These are phyloP conservation scores for Glandiceps talaboti DNA, from an alignment of 53 echinoderm and acorn worm species.

Conservation along the genomic window DNA sequence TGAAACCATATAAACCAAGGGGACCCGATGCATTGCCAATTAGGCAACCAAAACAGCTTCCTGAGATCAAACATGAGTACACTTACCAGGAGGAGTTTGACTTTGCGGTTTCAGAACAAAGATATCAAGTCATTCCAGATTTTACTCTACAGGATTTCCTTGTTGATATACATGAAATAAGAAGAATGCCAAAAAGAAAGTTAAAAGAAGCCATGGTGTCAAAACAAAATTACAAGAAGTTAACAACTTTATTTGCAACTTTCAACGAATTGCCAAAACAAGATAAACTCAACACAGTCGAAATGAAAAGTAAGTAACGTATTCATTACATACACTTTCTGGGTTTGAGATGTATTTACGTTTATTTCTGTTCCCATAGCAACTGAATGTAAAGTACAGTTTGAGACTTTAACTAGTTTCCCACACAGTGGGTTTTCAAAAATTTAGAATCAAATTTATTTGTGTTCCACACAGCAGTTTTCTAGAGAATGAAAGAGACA, in stretches of 20 bases:
- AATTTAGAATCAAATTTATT: too few relatives aligned
- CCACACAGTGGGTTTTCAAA: too few relatives aligned
- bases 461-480: too few relatives aligned
- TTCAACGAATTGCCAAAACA: slow-evolving; percentile 51
- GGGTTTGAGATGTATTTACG: too few relatives aligned
- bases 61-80: slow-evolving; percentile 59
- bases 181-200: slow-evolving; percentile 28
- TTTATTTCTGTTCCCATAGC: too few relatives aligned
- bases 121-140: slow-evolving; percentile 45
- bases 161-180: slow-evolving; percentile 27
- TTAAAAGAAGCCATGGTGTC: slow-evolving; percentile 70
- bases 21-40: slow-evolving; percentile 87
- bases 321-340: too few relatives aligned
- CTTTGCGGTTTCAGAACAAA: slow-evolving; percentile 12
- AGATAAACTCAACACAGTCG: slow-evolving; percentile 46
- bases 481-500: too few relatives aligned
- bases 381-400: too few relatives aligned
- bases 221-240: slow-evolving; percentile 90
- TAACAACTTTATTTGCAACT: slow-evolving; percentile 89
- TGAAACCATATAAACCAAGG: slow-evolving; percentile 82
- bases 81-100: slow-evolving; percentile 40
- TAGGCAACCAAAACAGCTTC: slow-evolving; percentile 43
- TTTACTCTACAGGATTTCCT: slow-evolving; percentile 77
- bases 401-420: too few relatives aligned
- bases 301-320: slow-evolving; percentile 59